Base-by-base conservation (phyloP, 1,140 invertebrate species). In the Subanguina moxae region DNA sequence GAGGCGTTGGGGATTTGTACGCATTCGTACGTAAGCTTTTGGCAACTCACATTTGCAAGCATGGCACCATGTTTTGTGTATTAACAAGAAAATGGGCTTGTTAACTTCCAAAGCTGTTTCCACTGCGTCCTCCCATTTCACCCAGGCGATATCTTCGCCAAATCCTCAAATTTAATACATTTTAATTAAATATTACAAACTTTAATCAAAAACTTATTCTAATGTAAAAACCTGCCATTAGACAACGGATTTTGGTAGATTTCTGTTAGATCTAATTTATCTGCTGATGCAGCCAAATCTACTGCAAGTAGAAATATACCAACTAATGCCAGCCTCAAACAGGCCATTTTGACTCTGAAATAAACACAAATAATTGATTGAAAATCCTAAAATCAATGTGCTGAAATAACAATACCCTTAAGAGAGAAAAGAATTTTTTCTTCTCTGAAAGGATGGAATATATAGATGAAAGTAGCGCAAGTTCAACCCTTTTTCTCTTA, bases 11-110 rank as follows among this genome's bases (percentile, higher is more conserved):
- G n/a, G n/a, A n/a, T n/a, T n/a, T n/a, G n/a, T n/a, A n/a, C n/a
- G n/a, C n/a, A n/a, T n/a, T n/a, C n/a, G n/a, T n/a, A n/a, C n/a
- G n/a, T n/a, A n/a, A n/a, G n/a, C n/a, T 45, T 45, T n/a, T 45
- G n/a, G 3, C 48, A 25, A 52, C n/a, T 62, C 64, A 82, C 80
- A 65, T 72, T 78, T 80, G 72, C 80, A 82, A 45, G 80, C 80
- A 48, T 82, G 80, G 46, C 80, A 82, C 80, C 80, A 82, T 7
- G 80, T 72, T 61, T 82, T 82, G 68, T 82, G 80, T 21, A 82
- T 79, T 27, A 82, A 46, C 21, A 82, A 68, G 67, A 82, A 82
- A 64, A 82, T 82, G 21, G 80, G 80, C 68, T 82, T 82, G 32
- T 82, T 67, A 19, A 65, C 56, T 59, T 82, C 80, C 17, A 82